These are phyloP conservation scores for Lithobates sylvaticus DNA, from an alignment of 2,797 vertebrate species.

Conservation along the genomic window DNA sequence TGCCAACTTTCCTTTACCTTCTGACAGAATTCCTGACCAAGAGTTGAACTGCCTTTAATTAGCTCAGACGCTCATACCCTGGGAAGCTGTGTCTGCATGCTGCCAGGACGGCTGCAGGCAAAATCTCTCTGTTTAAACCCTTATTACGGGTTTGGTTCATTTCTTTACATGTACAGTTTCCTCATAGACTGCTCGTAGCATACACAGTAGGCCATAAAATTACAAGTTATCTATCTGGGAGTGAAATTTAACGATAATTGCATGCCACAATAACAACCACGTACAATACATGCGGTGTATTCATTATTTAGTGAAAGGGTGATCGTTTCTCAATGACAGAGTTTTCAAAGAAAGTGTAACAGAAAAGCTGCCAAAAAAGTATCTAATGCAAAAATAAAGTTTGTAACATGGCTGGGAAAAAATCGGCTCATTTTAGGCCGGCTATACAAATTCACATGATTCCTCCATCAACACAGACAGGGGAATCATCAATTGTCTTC, in stretches of 20 bases:
- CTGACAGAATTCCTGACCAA: background rate
- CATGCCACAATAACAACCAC: background rate
- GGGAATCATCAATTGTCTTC: too few species aligned
- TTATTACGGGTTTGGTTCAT: background rate
- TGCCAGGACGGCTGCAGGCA: background rate
- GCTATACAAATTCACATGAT: too few species aligned
- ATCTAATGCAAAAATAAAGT: background rate
- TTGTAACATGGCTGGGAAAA: background rate
- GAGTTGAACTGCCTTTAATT: slow-evolving; percentile 1
- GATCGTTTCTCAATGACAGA: too few species aligned
- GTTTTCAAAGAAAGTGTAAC: background rate
- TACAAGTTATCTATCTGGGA: background rate
- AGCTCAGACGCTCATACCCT: background rate
- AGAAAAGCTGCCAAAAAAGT: background rate
- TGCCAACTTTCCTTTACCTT: background rate
- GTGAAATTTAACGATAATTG: background rate
- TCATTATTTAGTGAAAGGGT: background rate
- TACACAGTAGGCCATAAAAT: too few species aligned
- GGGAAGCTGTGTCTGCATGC: background rate
- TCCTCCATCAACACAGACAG: too few species aligned
- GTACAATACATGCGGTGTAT: background rate
- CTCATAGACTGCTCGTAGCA: background rate
- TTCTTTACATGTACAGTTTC: background rate
- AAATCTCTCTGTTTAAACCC: background rate
- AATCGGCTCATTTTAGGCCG: too few species aligned